Conservation (phyloP, 2,888 invertebrate species). For the Apamea monoglypha region DNA sequence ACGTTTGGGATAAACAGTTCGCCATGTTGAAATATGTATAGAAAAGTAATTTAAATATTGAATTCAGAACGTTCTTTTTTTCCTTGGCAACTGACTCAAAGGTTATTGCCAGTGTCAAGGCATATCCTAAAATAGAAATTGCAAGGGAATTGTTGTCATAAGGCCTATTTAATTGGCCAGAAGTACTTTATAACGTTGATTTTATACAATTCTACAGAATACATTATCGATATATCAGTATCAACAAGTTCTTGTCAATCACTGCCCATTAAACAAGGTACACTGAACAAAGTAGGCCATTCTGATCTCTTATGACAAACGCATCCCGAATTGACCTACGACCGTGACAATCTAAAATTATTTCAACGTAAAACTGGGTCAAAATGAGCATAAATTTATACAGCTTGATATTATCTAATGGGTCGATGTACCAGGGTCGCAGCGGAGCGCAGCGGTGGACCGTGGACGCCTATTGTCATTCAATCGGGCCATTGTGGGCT, state of each 20-base stretch:
- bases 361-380: conserved; percentile 77
- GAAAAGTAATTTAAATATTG: conserved; percentile 38
- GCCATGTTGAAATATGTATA: conserved; percentile 35
- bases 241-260: conserved; percentile 15
- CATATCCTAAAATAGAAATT: conserved; percentile 28
- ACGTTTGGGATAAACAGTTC: conserved; percentile 57
- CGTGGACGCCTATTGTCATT: conserved; percentile 85
- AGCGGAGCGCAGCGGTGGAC: conserved; percentile 79
- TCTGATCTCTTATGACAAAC: conserved; percentile 49
- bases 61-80: conserved; percentile 26
- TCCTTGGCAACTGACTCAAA: conserved; percentile 30
- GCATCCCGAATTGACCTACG: conserved; percentile 72
- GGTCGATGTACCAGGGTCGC: conserved; percentile 75
- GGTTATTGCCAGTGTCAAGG: conserved; percentile 28
- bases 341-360: conserved; percentile 80
- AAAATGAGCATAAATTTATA: conserved; percentile 80
- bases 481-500: conserved; percentile 83
- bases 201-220: conserved; percentile 11
- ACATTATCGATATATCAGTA: background rate
- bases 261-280: conserved; percentile 29
- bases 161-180: conserved; percentile 17
- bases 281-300: conserved; percentile 42
- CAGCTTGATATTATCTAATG: conserved; percentile 69
- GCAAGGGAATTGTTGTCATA: conserved; percentile 15
- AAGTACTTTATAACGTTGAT: conserved; percentile 3